A percentile compares a stretch with the other conserved stretches of the same genome.
Evolutionary conservation across 2,888 invertebrate species (phyloP).

Genomic region (Empis stercorea): DNA sequence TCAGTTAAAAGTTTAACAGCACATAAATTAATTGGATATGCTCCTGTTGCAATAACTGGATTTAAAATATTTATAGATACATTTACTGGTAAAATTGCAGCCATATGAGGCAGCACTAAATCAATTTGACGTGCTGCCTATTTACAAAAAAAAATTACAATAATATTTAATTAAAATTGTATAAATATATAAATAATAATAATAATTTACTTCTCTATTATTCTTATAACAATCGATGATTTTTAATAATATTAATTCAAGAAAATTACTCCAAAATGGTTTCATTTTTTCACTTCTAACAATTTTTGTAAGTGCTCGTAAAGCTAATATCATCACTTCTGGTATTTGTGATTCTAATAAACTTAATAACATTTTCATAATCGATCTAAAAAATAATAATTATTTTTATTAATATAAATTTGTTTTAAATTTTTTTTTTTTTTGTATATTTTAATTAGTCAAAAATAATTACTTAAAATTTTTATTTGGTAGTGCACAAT

Average conservation of each 20-base stretch:
- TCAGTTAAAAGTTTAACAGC: conserved; percentile 85
- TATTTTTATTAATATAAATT: not conserved
- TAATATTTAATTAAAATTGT: not conserved
- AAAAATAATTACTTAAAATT: conserved; percentile 37
- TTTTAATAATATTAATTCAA: conserved; percentile 80
- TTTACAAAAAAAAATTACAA: conserved; percentile 8
- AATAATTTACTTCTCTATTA: conserved; percentile 45
- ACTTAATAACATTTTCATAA: conserved; percentile 65
- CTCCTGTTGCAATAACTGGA: conserved; percentile 79
- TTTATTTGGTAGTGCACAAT: conserved; percentile 38
- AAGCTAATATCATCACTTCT: conserved; percentile 59
- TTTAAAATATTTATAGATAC: conserved; percentile 52
- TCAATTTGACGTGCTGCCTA: conserved; percentile 77
- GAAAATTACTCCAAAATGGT: conserved; percentile 72
- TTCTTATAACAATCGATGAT: conserved; percentile 76
- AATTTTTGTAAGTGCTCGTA: conserved; percentile 74
- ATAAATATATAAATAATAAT: not conserved
- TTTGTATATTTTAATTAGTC: too few species aligned
- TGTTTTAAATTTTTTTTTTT: not conserved
- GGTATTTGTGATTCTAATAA: conserved; percentile 43
- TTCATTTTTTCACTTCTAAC: conserved; percentile 64
- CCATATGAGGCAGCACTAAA: conserved; percentile 60
- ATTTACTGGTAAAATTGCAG: conserved; percentile 66
- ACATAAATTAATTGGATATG: conserved; percentile 77
- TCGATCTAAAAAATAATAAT: conserved; percentile 38